These are phyloP conservation scores for Temnothorax longispinosus DNA, from an alignment of 1,140 invertebrate genomes.

Conservation along the genomic window DNA sequence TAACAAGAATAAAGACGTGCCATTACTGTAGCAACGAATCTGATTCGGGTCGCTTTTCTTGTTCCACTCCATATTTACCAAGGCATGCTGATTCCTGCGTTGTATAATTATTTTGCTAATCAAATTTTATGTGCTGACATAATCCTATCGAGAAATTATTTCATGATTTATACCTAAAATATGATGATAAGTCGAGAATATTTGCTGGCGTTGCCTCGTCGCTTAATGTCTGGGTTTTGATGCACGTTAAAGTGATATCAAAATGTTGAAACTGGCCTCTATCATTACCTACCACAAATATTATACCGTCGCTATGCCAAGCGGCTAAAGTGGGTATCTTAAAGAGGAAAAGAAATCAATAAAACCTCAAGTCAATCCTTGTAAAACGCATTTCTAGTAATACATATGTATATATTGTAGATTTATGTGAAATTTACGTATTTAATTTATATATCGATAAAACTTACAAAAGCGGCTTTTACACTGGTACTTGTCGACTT, in stretches of 20 bases:
- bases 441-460: not conserved
- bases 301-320: slow-evolving; percentile 91
- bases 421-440: not conserved
- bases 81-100: slow-evolving; percentile 86
- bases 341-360: slow-evolving; percentile 60
- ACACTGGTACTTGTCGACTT: slow-evolving; percentile 88
- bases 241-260: slow-evolving; percentile 89
- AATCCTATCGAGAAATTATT: not conserved
- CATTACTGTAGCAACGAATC: slow-evolving; percentile 83
- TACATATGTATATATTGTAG: not conserved
- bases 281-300: slow-evolving; percentile 90
- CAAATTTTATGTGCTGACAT: slow-evolving; percentile 10
- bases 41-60: slow-evolving; percentile 85
- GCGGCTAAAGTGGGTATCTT: slow-evolving; percentile 90
- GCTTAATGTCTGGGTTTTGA: slow-evolving; percentile 89
- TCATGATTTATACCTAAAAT: slow-evolving; percentile 87
- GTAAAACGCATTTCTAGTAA: not conserved
- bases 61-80: slow-evolving; percentile 87
- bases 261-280: slow-evolving; percentile 92
- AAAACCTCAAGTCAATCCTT: not conserved
- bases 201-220: slow-evolving; percentile 89
- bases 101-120: slow-evolving; percentile 45
- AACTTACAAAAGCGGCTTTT: slow-evolving; percentile 89
- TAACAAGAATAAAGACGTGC: slow-evolving; percentile 86
- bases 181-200: slow-evolving; percentile 89